phyloP scores from a whole-genome alignment of 2,888 invertebrate species.

The Morinoia aosen region DNA sequence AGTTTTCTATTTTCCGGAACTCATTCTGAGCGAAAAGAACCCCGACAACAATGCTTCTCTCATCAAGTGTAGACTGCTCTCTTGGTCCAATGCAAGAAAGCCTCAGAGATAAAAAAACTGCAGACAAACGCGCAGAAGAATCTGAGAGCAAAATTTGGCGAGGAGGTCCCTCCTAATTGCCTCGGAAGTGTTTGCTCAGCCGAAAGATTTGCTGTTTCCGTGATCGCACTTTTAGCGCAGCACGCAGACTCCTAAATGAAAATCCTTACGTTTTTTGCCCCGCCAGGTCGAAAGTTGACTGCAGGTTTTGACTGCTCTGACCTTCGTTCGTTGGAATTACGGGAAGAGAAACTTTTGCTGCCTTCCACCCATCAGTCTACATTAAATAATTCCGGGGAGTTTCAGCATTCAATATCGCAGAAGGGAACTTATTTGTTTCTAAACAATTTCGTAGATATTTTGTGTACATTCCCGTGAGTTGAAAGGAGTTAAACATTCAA shows the following conservation, averaged over 20 bases:
- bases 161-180: neutral
- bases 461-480: too few species aligned
- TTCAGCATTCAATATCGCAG: too few species aligned
- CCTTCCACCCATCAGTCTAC: neutral
- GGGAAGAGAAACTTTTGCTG: neutral
- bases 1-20: neutral
- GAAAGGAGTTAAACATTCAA: too few species aligned
- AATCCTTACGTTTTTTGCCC: neutral
- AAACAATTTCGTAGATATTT: too few species aligned
- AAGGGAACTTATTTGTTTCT: too few species aligned
- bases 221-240: neutral
- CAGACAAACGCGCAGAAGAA: neutral
- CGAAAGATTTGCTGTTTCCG: conserved; percentile 12
- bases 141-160: neutral
- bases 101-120: neutral
- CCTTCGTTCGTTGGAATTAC: neutral
- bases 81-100: neutral
- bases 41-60: neutral
- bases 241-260: neutral
- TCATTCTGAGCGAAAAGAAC: neutral
- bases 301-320: neutral
- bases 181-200: conserved; percentile 12
- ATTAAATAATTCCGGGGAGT: too few species aligned
- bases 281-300: neutral
- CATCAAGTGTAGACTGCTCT: neutral